Evolutionary conservation across 1,140 invertebrate species (phyloP).

Genomic region (Drosophila nigromelanica): DNA sequence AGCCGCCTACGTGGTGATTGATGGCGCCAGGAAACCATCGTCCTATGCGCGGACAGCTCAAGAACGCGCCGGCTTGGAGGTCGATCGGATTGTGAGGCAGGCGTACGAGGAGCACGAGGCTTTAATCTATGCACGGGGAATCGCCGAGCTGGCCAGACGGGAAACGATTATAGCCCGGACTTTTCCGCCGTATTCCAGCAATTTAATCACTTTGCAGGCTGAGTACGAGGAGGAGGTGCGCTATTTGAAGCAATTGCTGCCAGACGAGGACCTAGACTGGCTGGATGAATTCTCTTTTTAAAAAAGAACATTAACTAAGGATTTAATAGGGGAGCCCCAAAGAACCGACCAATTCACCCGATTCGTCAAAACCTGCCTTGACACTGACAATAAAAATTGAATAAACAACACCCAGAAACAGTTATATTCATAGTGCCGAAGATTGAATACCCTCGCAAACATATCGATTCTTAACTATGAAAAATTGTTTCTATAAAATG

Average conservation of each 20-base stretch:
- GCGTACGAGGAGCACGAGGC: conserved; percentile 53
- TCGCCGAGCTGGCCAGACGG: conserved; percentile 30
- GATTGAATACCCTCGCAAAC: neutral
- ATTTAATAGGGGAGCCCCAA: too few species aligned
- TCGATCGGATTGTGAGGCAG: conserved; percentile 29
- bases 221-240: conserved; percentile 19
- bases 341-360: too few species aligned
- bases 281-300: conserved; percentile 2
- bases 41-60: neutral
- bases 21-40: neutral
- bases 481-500: too few species aligned
- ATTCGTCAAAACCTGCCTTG: neutral
- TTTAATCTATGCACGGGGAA: conserved; percentile 5
- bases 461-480: neutral
- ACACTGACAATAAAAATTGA: neutral
- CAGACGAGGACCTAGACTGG: conserved; percentile 9
- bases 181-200: conserved; percentile 11
- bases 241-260: conserved; percentile 6
- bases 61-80: neutral
- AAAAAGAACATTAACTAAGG: too few species aligned
- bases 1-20: conserved; percentile 49
- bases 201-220: neutral
- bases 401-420: neutral
- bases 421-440: neutral
- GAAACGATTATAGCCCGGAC: conserved; percentile 8